Evolutionary conservation across 2,888 invertebrate genomes (phyloP).

Genomic region (Hyles lineata): DNA sequence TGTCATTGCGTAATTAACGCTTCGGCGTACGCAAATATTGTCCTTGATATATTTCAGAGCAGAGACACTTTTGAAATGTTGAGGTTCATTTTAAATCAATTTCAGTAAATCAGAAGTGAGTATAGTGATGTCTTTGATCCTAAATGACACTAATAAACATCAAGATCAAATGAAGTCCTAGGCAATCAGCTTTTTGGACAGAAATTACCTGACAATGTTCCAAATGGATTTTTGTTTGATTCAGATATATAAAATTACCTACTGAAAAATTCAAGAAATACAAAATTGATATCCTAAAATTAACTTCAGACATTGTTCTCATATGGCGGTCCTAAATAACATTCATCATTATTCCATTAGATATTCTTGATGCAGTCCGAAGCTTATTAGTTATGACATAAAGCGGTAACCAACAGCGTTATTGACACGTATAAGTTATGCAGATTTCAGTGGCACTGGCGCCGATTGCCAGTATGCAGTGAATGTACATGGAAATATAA

Average conservation of each 20-base stretch:
- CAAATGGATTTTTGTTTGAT: no score
- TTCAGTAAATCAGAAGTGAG: neutral
- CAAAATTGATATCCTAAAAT: no score
- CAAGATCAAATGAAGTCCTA: no score
- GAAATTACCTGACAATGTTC: no score
- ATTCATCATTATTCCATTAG: no score
- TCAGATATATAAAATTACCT: no score
- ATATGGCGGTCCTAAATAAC: no score
- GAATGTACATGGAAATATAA: conserved; percentile 20
- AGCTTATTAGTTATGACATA: neutral
- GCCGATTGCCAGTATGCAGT: conserved; percentile 20
- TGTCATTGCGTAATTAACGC: neutral
- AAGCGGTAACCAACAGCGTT: conserved; percentile 2
- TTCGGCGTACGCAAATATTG: neutral
- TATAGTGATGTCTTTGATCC: no score
- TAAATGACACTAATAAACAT: no score
- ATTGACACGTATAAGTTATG: conserved; percentile 21
- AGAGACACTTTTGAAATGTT: neutral
- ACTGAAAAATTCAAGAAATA: no score
- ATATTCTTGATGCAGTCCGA: neutral
- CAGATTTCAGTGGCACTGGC: conserved; percentile 28
- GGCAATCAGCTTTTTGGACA: no score
- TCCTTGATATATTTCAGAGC: neutral
- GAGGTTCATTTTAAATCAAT: neutral
- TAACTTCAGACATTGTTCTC: no score